These are phyloP conservation scores for Stictocephala bisonia DNA, from an alignment of 2,888 invertebrate genomes.

Conservation along the genomic window DNA sequence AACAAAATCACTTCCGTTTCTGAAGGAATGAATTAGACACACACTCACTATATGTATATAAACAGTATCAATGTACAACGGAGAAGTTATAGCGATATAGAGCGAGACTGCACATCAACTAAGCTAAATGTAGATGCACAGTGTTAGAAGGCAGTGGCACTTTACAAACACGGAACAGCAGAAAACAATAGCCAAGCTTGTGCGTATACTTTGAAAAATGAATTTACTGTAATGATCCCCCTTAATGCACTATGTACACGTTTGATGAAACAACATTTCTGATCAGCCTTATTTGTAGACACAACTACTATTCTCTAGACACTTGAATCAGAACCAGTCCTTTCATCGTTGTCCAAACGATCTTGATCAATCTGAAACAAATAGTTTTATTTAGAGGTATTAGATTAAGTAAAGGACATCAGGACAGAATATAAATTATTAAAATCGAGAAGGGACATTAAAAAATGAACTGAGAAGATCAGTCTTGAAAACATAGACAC, in stretches of 20 bases:
- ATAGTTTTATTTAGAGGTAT: too few relatives aligned
- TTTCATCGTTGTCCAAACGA: conserved; percentile 27
- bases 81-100: conserved; percentile 39
- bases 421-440: too few relatives aligned
- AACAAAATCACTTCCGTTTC: conserved; percentile 24
- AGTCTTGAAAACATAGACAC: too few relatives aligned
- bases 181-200: conserved; percentile 41
- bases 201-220: conserved; percentile 37
- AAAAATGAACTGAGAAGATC: too few relatives aligned
- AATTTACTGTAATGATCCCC: neutral
- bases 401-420: too few relatives aligned
- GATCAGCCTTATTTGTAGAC: too few relatives aligned
- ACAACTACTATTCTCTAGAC: conserved; percentile 1
- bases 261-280: neutral
- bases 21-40: conserved; percentile 39
- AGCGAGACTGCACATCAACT: conserved; percentile 33
- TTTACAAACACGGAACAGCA: conserved; percentile 39
- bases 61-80: conserved; percentile 35
- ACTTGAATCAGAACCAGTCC: conserved; percentile 42
- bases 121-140: conserved; percentile 47
- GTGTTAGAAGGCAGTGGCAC: conserved; percentile 46
- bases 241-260: neutral
- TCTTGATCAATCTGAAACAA: conserved; percentile 40
- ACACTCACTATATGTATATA: conserved; percentile 34
- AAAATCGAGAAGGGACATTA: too few relatives aligned